phyloP scores from a whole-genome alignment of 2,797 vertebrate species.

The Prunella strophiata region DNA sequence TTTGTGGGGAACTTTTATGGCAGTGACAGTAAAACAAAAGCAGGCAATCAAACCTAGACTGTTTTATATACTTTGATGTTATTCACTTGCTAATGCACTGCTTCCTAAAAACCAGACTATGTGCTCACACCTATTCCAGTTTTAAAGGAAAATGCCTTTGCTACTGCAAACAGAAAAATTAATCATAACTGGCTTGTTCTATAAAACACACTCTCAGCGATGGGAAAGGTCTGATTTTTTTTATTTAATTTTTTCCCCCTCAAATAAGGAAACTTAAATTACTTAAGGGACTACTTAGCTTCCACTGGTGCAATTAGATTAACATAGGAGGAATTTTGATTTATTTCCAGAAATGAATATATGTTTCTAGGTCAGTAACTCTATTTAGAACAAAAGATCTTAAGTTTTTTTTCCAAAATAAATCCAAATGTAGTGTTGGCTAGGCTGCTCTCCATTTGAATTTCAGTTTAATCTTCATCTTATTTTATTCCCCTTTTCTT shows the following conservation, averaged over 20 bases:
- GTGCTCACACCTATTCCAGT: not conserved
- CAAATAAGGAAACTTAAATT: slow-evolving; percentile 71
- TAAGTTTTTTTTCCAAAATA: not conserved
- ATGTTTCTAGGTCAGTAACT: slow-evolving; percentile 61
- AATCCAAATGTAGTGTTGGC: not conserved
- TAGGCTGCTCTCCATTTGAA: not conserved
- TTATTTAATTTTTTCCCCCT: not conserved
- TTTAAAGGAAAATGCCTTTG: slow-evolving; percentile 3
- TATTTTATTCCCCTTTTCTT: not conserved
- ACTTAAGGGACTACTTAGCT: slow-evolving; percentile 71
- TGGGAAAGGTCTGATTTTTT: not conserved
- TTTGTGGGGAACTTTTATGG: not conserved
- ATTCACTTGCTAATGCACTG: not conserved
- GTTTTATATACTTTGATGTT: not conserved
- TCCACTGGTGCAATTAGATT: slow-evolving; percentile 67
- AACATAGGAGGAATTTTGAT: slow-evolving; percentile 61
- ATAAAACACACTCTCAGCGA: not conserved
- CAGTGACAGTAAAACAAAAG: not conserved
- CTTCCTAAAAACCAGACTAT: not conserved
- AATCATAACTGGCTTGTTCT: slow-evolving; percentile 55
- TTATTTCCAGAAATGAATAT: slow-evolving; percentile 66
- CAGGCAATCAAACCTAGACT: not conserved
- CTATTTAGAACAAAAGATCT: slow-evolving; percentile 56
- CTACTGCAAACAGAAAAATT: slow-evolving; percentile 50
- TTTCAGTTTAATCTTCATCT: not conserved